Evolutionary conservation across 2,797 vertebrate species (phyloP), one percentile per base, ranked within the genome.

Genomic region (Spheniscus humboldti): DNA sequence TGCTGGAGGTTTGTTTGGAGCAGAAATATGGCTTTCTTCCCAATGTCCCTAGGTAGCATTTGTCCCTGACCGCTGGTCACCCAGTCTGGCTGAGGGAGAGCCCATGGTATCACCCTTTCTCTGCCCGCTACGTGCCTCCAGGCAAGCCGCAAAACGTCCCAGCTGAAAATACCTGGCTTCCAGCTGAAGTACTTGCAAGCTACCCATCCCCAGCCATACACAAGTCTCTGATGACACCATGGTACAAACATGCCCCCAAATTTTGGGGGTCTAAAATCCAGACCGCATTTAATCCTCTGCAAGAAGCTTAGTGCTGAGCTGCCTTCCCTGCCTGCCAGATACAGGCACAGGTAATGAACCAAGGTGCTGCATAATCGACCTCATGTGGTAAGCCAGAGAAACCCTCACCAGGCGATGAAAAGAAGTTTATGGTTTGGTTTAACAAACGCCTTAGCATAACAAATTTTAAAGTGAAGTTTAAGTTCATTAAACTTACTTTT

Each of bases 121-220:
- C 57, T 73, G 53, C 5, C 10, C 12, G 3, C 20, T n/a, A 1
- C 0, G 8, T 28, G 41, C 19, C 45, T 84, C 33, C 43, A 80
- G 27, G 39, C 47, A 94, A 92, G 48, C 27, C 43, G 45, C 7
- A 2, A 4, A 2, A 4, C 1, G 0, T 37, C 41, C 52, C 35
- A 56, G 39, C 48, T 85, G 52, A 77, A 74, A 74, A 80, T 20
- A 64, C 37, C 39, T 24, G 45, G 9, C n/a, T 64, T 81, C 66
- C 23, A 23, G 6, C 30, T 39, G 7, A 85, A 73, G 33, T 4
- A n/a, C 12, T 1, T 13, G 15, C 2, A 3, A 85, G 28, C 45
- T 12, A 14, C 37, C 22, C 13, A 2, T 23, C 57, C 27, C 50
- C 4, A 3, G 62, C 12, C 4, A 0, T 7, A 59, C 0, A 0